Conservation (phyloP, 2,888 invertebrate species). For the Digitonthophagus gazella region DNA sequence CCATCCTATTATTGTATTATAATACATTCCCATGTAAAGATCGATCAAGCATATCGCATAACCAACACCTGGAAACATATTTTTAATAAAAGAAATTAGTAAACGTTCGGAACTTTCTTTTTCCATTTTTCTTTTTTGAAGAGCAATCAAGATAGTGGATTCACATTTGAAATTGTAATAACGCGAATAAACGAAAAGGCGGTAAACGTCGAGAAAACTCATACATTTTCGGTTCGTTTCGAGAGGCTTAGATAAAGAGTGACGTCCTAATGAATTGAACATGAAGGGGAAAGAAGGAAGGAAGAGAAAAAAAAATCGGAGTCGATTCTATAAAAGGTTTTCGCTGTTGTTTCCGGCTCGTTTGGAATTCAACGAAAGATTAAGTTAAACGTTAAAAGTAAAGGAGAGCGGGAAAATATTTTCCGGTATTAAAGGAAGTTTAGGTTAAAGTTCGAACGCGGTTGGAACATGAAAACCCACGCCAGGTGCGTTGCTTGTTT, state of each 20-base stretch:
- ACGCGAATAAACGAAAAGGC: neutral
- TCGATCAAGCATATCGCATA: slow-evolving; percentile 96
- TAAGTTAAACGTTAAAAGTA: neutral
- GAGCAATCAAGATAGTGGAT: neutral
- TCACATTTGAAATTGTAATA: slow-evolving; percentile 12
- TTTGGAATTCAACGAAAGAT: neutral
- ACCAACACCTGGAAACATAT: slow-evolving; percentile 85
- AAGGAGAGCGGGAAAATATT: too few relatives aligned
- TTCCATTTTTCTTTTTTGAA: slow-evolving; percentile 1
- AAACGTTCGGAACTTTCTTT: too few relatives aligned
- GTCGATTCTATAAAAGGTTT: neutral
- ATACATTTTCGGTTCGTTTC: neutral
- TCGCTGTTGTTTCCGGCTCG: neutral
- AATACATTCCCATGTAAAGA: slow-evolving; percentile 95
- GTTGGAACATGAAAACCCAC: neutral
- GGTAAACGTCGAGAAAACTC: neutral
- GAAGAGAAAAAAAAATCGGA: neutral
- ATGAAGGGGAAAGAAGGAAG: slow-evolving; percentile 44
- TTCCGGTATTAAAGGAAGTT: too few relatives aligned
- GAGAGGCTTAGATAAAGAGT: neutral
- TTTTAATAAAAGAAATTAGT: slow-evolving; percentile 9
- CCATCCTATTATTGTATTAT: slow-evolving; percentile 97
- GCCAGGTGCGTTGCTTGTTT: neutral
- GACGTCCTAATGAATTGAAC: slow-evolving; percentile 49
- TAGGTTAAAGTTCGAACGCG: neutral